phyloP scores from a whole-genome alignment of 2,113 vertebrate genomes.

The Ochotona curzoniae region DNA sequence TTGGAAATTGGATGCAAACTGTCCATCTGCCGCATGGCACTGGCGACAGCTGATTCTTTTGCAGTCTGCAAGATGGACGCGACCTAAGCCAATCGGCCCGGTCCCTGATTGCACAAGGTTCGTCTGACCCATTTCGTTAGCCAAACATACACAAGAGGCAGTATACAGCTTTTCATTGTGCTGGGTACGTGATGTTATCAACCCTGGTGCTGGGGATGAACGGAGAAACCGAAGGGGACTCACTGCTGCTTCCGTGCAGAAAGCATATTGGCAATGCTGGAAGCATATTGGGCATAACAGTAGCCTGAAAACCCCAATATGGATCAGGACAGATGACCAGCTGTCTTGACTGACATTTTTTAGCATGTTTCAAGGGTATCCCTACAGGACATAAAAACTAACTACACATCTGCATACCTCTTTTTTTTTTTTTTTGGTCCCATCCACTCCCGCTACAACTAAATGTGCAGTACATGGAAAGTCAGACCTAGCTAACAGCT shows the following conservation, averaged over 20 bases:
- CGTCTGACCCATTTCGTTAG: slow-evolving; percentile 88
- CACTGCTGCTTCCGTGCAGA: slow-evolving; percentile 88
- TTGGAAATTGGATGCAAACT: slow-evolving; percentile 91
- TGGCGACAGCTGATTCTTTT: slow-evolving; percentile 91
- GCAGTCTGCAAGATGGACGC: slow-evolving; percentile 90
- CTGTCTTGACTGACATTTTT: slow-evolving; percentile 91
- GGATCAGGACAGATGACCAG: slow-evolving; percentile 91
- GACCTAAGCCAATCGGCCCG: slow-evolving; percentile 89
- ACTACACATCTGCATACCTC: slow-evolving; percentile 87
- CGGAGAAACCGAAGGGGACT: slow-evolving; percentile 88
- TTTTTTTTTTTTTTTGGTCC: slow-evolving; percentile 76
- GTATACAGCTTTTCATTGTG: slow-evolving; percentile 87
- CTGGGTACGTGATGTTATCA: slow-evolving; percentile 86
- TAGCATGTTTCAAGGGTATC: slow-evolving; percentile 87
- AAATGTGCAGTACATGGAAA: slow-evolving; percentile 69
- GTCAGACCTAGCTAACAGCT: slow-evolving; percentile 78
- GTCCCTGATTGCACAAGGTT: slow-evolving; percentile 89
- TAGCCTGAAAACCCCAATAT: slow-evolving; percentile 91
- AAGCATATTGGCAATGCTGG: slow-evolving; percentile 92
- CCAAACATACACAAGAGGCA: slow-evolving; percentile 87
- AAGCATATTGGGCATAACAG: slow-evolving; percentile 92
- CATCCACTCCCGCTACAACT: slow-evolving; percentile 73
- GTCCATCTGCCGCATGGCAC: slow-evolving; percentile 92
- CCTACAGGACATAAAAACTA: slow-evolving; percentile 87
- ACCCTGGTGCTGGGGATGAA: slow-evolving; percentile 85